phyloP scores from a whole-genome alignment of 2,797 vertebrate genomes.

The Falco peregrinus region DNA sequence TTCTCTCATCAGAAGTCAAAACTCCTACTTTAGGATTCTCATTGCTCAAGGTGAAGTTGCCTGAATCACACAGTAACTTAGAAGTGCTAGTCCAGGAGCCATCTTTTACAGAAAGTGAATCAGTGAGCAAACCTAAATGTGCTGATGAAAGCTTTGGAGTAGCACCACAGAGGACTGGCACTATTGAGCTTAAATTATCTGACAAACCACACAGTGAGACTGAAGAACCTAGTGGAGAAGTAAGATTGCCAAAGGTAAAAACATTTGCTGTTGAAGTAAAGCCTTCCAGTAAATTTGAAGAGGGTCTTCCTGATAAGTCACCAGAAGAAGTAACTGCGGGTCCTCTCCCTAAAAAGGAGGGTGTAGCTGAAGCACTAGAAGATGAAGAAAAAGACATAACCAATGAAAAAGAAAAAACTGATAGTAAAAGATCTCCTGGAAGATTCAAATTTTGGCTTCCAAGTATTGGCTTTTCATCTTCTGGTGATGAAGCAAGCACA shows the following conservation, averaged over 20 bases:
- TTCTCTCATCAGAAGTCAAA: conserved; percentile 60
- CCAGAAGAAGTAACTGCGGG: conserved; percentile 1
- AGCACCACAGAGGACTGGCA: not conserved
- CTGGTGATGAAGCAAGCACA: conserved; percentile 49
- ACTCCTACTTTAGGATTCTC: conserved; percentile 76
- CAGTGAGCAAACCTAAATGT: not conserved
- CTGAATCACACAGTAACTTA: conserved; percentile 37
- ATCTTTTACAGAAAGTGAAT: not conserved
- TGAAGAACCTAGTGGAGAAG: conserved; percentile 21
- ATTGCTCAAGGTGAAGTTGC: conserved; percentile 66
- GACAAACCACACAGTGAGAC: not conserved
- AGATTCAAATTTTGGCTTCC: conserved; percentile 81
- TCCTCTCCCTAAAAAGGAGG: not conserved
- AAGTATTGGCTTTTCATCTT: conserved; percentile 78
- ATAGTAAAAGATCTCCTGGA: conserved; percentile 69
- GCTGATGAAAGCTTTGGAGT: not conserved
- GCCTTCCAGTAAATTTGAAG: not conserved
- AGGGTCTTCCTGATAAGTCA: conserved; percentile 12
- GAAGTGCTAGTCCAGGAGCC: not conserved
- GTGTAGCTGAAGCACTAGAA: not conserved
- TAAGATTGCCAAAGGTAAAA: not conserved
- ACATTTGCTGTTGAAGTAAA: not conserved
- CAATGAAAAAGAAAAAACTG: conserved; percentile 49
- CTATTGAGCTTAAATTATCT: not conserved
- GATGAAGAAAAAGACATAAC: not conserved